A percentile compares a stretch with the other conserved stretches of the same genome.
Conservation (phyloP, 2,888 invertebrate genomes). For the Tipula lateralis region DNA sequence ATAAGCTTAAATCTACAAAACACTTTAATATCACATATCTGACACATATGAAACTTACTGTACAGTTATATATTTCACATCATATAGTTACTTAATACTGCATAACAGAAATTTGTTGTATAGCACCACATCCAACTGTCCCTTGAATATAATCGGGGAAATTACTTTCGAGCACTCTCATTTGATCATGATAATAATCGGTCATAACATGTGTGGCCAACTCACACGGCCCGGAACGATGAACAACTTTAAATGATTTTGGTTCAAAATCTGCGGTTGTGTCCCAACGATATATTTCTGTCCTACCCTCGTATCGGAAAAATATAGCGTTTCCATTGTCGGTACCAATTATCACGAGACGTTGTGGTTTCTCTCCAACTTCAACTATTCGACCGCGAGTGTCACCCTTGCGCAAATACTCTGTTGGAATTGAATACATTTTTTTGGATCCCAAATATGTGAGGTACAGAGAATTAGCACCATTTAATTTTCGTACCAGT, state of each 20-base stretch:
- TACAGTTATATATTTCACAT: not conserved
- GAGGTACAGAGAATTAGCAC: conserved; percentile 57
- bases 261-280: conserved; percentile 48
- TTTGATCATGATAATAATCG: conserved; percentile 54
- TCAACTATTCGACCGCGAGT: conserved; percentile 53
- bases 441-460: conserved; percentile 60
- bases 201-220: conserved; percentile 58
- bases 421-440: conserved; percentile 60
- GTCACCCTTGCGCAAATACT: conserved; percentile 56
- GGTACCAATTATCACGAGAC: conserved; percentile 58
- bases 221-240: conserved; percentile 52
- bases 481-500: conserved; percentile 55
- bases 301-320: conserved; percentile 57
- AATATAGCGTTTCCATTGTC: conserved; percentile 57
- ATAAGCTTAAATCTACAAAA: not conserved
- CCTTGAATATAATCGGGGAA: conserved; percentile 60
- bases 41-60: too few species aligned
- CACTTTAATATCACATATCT: too few species aligned
- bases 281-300: conserved; percentile 59
- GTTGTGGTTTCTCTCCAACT: conserved; percentile 55
- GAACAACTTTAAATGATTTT: conserved; percentile 53
- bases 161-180: conserved; percentile 59
- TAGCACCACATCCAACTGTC: conserved; percentile 58
- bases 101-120: conserved; percentile 51
- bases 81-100: conserved; percentile 20